Conservation (phyloP, 1,140 invertebrate genomes). For the Heliothis virescens region DNA sequence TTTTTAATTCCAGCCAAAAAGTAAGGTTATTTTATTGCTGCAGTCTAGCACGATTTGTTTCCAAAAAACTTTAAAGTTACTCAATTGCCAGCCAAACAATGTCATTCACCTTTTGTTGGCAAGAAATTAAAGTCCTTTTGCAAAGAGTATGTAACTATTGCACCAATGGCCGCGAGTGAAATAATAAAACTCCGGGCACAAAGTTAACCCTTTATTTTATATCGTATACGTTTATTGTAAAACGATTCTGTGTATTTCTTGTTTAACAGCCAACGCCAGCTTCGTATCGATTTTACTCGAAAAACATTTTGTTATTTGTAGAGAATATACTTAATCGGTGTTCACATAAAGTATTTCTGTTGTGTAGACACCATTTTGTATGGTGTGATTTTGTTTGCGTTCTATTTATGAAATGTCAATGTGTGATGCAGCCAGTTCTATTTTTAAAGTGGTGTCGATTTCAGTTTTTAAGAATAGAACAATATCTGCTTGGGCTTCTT, state of each 20-base stretch:
- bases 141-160: slow-evolving; percentile 18
- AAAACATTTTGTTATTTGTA: slow-evolving; percentile 28
- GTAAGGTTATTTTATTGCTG: too few species aligned
- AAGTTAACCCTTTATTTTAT: slow-evolving; percentile 35
- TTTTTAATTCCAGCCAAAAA: too few species aligned
- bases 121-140: background rate
- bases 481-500: background rate
- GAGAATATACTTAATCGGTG: background rate
- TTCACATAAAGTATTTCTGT: slow-evolving; percentile 10
- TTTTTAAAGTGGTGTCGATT: slow-evolving; percentile 1
- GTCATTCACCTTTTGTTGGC: background rate
- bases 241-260: slow-evolving; percentile 39
- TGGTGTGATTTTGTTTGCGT: background rate
- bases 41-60: too few species aligned
- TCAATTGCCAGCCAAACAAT: background rate
- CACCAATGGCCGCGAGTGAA: background rate
- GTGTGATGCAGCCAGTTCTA: slow-evolving; percentile 16
- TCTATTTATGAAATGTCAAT: slow-evolving; percentile 12
- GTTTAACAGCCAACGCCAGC: slow-evolving; percentile 17
- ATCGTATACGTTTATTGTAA: slow-evolving; percentile 40
- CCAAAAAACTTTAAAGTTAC: background rate
- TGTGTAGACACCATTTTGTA: background rate
- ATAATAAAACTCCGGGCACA: slow-evolving; percentile 34
- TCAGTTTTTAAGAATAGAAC: background rate
- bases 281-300: slow-evolving; percentile 16